These are phyloP conservation scores for Coenobita brevimanus DNA, from an alignment of 1,140 invertebrate genomes.

Conservation along the genomic window DNA sequence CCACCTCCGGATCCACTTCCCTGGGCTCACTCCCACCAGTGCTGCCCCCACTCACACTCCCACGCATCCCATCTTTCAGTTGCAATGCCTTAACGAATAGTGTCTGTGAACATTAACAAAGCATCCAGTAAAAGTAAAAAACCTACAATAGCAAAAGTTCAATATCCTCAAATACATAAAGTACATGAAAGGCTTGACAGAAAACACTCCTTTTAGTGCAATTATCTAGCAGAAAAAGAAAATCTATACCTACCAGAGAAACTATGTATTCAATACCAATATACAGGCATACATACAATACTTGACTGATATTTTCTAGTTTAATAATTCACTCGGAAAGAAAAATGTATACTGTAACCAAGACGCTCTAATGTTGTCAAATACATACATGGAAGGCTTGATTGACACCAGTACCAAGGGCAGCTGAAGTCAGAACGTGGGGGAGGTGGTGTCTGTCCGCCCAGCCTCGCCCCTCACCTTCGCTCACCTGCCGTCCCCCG, in stretches of 20 bases:
- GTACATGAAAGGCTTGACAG: too few species aligned
- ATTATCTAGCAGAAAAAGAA: too few species aligned
- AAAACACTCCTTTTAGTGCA: too few species aligned
- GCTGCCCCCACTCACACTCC: background rate
- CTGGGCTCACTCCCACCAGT: background rate
- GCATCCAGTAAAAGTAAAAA: background rate
- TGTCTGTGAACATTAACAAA: conserved; percentile 22
- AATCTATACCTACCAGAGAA: too few species aligned
- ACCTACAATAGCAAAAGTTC: background rate
- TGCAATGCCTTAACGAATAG: conserved; percentile 57
- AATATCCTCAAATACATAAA: too few species aligned
- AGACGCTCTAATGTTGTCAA: too few species aligned
- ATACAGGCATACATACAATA: too few species aligned
- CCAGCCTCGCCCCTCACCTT: conserved; percentile 61
- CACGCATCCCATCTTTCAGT: conserved; percentile 51
- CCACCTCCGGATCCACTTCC: conserved; percentile 38
- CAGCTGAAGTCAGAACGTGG: conserved; percentile 68
- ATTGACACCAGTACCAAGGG: conserved; percentile 57
- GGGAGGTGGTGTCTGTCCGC: conserved; percentile 58
- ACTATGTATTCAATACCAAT: too few species aligned
- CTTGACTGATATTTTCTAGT: too few species aligned
- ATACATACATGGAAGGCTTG: conserved; percentile 64
- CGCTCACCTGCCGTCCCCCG: conserved; percentile 61
- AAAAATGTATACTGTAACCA: too few species aligned
- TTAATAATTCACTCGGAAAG: too few species aligned